phyloP scores from a whole-genome alignment of 2,113 vertebrate species.

The Columbina picui region DNA sequence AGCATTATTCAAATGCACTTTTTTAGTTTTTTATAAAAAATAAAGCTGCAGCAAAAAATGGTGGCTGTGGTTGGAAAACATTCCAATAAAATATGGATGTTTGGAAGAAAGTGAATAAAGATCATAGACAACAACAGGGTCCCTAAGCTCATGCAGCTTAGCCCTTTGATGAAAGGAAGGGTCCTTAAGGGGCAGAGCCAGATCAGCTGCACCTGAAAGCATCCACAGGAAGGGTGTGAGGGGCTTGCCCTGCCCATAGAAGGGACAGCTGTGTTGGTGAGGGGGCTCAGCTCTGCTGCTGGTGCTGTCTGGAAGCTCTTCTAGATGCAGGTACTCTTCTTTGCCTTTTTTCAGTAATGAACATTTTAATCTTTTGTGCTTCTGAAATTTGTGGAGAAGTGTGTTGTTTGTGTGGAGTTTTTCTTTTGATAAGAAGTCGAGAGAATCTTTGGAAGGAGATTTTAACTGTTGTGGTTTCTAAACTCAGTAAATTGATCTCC shows the following conservation, averaged over 20 bases:
- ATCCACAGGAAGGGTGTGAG: not conserved
- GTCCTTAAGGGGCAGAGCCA: not conserved
- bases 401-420: fast-evolving
- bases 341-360: not conserved
- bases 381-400: not conserved
- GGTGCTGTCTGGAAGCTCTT: not conserved
- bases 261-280: fast-evolving
- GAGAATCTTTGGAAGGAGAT: not conserved
- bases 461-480: not conserved
- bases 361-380: not conserved
- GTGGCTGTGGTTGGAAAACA: not conserved
- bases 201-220: not conserved
- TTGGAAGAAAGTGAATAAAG: not conserved
- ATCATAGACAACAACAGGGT: fast-evolving
- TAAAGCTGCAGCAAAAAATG: not conserved
- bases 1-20: not conserved
- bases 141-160: not conserved
- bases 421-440: not conserved
- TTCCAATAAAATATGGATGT: not conserved
- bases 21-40: not conserved
- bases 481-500: not conserved
- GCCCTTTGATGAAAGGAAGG: not conserved
- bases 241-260: fast-evolving
- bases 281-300: not conserved
- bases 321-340: not conserved